Conservation (phyloP, 2,113 vertebrate species). For the Dissostichus mawsoni region DNA sequence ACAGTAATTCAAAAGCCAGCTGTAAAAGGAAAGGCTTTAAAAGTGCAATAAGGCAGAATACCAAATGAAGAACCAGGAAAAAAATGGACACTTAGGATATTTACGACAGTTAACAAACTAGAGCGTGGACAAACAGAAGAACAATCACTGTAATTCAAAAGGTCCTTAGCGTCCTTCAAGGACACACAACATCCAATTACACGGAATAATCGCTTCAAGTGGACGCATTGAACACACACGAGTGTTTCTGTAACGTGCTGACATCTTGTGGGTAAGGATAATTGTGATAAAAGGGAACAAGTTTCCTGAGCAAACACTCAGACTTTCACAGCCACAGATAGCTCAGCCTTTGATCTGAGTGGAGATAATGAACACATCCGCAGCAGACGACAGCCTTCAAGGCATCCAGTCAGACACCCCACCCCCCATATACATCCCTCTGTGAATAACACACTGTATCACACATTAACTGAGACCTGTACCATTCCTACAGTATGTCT, state of each 20-base stretch:
- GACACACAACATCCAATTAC: slow-evolving; percentile 8
- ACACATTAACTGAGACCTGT: not conserved
- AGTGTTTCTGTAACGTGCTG: not conserved
- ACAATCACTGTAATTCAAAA: not conserved
- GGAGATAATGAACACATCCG: slow-evolving; percentile 34
- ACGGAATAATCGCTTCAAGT: not conserved
- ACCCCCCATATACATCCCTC: not conserved
- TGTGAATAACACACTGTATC: not conserved
- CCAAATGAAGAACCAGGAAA: not conserved
- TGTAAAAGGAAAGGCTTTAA: not conserved
- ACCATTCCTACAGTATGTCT: not conserved
- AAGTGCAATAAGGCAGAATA: not conserved
- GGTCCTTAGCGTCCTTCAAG: slow-evolving; percentile 3
- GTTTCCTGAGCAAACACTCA: not conserved
- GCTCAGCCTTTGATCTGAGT: slow-evolving; percentile 15
- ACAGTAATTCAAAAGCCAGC: no score
- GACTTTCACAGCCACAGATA: not conserved
- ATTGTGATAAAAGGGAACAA: not conserved
- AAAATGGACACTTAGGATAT: not conserved
- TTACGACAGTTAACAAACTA: not conserved
- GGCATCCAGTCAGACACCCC: not conserved
- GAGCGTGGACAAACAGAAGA: not conserved
- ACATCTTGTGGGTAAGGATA: not conserved
- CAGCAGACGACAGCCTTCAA: slow-evolving; percentile 16
- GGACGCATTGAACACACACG: not conserved